Evolutionary conservation across 1,140 invertebrate species (phyloP), one percentile per base, ranked within the genome.

Genomic region (Pinna nobilis): DNA sequence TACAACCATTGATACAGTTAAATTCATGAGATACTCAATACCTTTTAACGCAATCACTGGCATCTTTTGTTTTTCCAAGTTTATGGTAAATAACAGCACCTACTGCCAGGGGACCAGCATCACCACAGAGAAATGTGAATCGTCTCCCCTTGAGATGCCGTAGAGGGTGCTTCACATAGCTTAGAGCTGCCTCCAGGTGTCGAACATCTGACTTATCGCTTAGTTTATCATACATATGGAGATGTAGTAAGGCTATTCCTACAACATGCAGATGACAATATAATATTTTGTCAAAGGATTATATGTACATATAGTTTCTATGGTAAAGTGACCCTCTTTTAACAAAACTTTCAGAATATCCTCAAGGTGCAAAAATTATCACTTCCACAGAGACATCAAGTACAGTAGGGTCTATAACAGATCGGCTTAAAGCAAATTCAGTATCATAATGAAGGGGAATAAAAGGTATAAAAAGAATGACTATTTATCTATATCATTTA

Each of bases 91-190:
- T 88, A 1, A 94, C 91, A 70, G 93, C 92, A 65, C 90, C 92
- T 23, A 96, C 84, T 18, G 94, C 92, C 37, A 95, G 82, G 23
- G 94, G 93, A 32, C 95, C 95, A 47, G 93, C 91, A 90, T 93
- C 93, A 63, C 95, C 95, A 90, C 93, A 94, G 20, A 96, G 83
- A 86, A 95, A 96, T 57, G 94, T 93, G 18, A 93, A 89, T 71
- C 91, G 65, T 47, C 74, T 85, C 55, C 87, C 83, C 80, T 89
- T 91, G 23, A 92, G 85, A 49, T 89, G 80, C 6, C 84, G 76
- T n/a, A 92, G 35, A 69, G 86, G 82, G 64, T 77, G 82, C 76
- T 90, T 86, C 44, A 93, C 75, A 59, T 91, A 88, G 57, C 88
- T 74, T 35, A 88, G 63, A 18, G 92, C 91, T 84, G 88, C 87